phyloP scores from a whole-genome alignment of 2,113 vertebrate genomes.

The Tenrec ecaudatus region DNA sequence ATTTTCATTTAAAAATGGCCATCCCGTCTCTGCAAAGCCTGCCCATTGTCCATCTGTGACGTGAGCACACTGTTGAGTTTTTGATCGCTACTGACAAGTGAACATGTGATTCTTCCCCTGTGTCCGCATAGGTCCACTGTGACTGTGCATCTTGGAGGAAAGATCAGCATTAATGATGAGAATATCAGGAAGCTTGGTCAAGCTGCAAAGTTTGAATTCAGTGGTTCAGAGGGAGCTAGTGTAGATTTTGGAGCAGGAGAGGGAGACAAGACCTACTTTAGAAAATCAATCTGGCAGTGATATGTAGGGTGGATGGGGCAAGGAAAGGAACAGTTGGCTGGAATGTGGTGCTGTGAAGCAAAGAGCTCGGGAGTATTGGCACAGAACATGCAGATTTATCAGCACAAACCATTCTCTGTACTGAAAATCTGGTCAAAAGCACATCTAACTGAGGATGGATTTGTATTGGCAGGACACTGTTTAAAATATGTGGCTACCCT shows the following conservation, averaged over 20 bases:
- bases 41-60: slow-evolving; percentile 35
- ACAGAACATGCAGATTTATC: slow-evolving; percentile 55
- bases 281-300: slow-evolving; percentile 73
- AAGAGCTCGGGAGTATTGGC: slow-evolving; percentile 65
- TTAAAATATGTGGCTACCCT: slow-evolving; percentile 61
- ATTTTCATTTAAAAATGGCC: slow-evolving; percentile 27
- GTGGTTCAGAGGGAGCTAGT: background rate
- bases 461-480: slow-evolving; percentile 38
- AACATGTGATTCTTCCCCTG: background rate
- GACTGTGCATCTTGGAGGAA: slow-evolving; percentile 17
- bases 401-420: slow-evolving; percentile 29
- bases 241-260: slow-evolving; percentile 6
- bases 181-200: background rate
- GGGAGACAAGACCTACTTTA: slow-evolving; percentile 61
- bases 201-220: slow-evolving; percentile 36
- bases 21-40: slow-evolving; percentile 8
- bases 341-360: slow-evolving; percentile 52
- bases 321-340: slow-evolving; percentile 75
- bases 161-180: background rate
- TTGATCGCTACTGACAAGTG: slow-evolving; percentile 31
- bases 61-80: slow-evolving; percentile 32
- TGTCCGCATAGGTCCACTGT: background rate
- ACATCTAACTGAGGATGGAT: slow-evolving; percentile 59
- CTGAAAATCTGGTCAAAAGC: slow-evolving; percentile 53
- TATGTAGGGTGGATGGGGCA: slow-evolving; percentile 54